Evolutionary conservation across 2,113 vertebrate species (phyloP), one percentile per base, ranked within the genome.

Genomic region (Galbula dea): DNA sequence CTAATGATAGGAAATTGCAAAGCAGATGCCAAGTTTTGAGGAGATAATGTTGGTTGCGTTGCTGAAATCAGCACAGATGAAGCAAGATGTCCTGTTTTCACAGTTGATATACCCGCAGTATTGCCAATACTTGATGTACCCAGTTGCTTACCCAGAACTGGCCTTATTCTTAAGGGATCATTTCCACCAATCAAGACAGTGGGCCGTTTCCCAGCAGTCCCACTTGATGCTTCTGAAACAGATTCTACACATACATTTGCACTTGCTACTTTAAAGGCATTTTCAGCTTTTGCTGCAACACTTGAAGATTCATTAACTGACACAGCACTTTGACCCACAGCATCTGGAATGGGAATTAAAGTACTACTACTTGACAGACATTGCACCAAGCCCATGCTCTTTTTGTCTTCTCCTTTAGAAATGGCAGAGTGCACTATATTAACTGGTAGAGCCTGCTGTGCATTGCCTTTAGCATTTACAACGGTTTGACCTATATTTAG

Each of bases 21-120:
- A 96, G 97, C 62, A 95, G 98, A 94, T 63, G 90, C 81, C 86
- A 98, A 67, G 85, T 96, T 97, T 74, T 97, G 97, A 21, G 95
- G 94, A 96, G 90, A 89, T 65, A 95, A 76, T 87, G 96, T 34
- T 93, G 98, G 95, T 65, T 98, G 98, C 52, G 97, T 95, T 90
- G 97, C 91, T 96, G 98, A 98, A 96, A 98, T 97, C 65, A 98
- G 97, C 93, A 98, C 95, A 79, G 98, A 98, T 24, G 98, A 98
- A 59, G 98, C 97, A 96, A 98, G 98, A 96, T 98, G 98, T 83
- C 98, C 98, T 79, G 98, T 97, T 97, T 98, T 98, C 78, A 98
- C 98, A 96, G 98, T 98, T 82, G 98, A 98, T 94, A 98, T 97
- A 67, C 97, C 97, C 77, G 98, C 57, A 88, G 96, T 94, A 96